phyloP scores from a whole-genome alignment of 2,888 invertebrate species.

The Leistus spinibarbis region DNA sequence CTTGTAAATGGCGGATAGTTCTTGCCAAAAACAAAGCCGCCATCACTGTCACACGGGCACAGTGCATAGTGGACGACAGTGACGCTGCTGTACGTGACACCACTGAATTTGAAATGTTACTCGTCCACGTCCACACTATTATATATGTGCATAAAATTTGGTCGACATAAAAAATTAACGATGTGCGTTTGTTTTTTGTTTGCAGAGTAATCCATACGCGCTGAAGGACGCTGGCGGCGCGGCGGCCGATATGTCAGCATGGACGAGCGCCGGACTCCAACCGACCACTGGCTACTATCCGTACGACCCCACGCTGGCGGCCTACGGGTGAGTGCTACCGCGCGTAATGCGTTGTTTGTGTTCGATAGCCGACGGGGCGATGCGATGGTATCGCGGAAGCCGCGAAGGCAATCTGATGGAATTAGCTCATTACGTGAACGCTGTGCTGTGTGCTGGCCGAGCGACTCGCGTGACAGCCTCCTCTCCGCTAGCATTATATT shows the following conservation, averaged over 20 bases:
- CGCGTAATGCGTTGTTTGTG: not conserved
- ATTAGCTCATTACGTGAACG: slow-evolving; percentile 38
- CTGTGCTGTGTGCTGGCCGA: not conserved
- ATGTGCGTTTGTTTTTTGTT: slow-evolving; percentile 51
- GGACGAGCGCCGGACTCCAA: slow-evolving; percentile 89
- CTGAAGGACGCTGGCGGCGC: slow-evolving; percentile 81
- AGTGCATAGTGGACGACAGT: no score
- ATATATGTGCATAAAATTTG: not conserved
- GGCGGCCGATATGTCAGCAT: slow-evolving; percentile 87
- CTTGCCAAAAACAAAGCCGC: not conserved
- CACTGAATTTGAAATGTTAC: not conserved
- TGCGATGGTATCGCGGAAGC: slow-evolving; percentile 30
- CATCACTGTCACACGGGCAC: not conserved
- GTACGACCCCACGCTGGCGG: slow-evolving; percentile 90
- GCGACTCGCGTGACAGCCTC: not conserved
- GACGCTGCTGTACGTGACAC: no score
- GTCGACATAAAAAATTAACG: not conserved
- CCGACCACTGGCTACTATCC: slow-evolving; percentile 92
- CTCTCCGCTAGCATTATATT: not conserved
- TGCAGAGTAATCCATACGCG: slow-evolving; percentile 89
- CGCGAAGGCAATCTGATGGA: slow-evolving; percentile 37
- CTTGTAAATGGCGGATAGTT: not conserved
- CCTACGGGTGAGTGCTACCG: slow-evolving; percentile 73
- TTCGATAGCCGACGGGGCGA: not conserved
- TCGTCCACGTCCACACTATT: not conserved